phyloP scores from a whole-genome alignment of 37 sponge, comb jelly and placozoan species.

The Spongilla lacustris region DNA sequence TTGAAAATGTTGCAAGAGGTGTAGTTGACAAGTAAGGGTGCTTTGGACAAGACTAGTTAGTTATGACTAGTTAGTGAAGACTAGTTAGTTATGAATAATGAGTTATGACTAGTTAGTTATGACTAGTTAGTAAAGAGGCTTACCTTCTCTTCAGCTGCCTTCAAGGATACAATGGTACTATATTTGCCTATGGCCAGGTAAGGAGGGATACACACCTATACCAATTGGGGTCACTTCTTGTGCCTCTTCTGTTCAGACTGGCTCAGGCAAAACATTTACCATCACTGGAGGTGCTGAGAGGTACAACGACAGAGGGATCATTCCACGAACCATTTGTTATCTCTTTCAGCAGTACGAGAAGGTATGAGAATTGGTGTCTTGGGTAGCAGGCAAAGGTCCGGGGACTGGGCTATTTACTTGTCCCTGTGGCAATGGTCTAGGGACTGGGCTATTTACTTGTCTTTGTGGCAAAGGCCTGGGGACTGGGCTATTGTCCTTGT shows the following conservation, averaged over 20 bases:
- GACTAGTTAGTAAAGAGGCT: background rate
- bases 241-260: slow-evolving; percentile 55
- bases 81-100: too few species aligned
- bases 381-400: background rate
- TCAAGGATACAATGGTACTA: slow-evolving; percentile 98
- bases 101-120: too few species aligned
- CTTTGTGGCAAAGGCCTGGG: too few species aligned
- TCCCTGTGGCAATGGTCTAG: background rate
- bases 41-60: background rate
- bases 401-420: background rate
- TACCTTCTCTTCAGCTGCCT: slow-evolving; percentile 58
- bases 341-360: slow-evolving; percentile 87
- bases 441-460: background rate
- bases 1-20: slow-evolving; percentile 74
- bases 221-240: background rate
- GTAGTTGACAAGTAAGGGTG: slow-evolving; percentile 85
- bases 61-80: background rate
- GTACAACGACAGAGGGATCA: slow-evolving; percentile 91
- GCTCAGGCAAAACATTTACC: slow-evolving; percentile 96
- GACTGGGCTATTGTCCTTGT: too few species aligned
- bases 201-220: background rate
- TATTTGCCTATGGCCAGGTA: slow-evolving; percentile 99
- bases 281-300: slow-evolving; percentile 95
- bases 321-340: slow-evolving; percentile 90
- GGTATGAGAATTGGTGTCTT: slow-evolving; percentile 26